Base-by-base conservation (phyloP, 2,113 vertebrate species). In the Emydocephalus ijimae region DNA sequence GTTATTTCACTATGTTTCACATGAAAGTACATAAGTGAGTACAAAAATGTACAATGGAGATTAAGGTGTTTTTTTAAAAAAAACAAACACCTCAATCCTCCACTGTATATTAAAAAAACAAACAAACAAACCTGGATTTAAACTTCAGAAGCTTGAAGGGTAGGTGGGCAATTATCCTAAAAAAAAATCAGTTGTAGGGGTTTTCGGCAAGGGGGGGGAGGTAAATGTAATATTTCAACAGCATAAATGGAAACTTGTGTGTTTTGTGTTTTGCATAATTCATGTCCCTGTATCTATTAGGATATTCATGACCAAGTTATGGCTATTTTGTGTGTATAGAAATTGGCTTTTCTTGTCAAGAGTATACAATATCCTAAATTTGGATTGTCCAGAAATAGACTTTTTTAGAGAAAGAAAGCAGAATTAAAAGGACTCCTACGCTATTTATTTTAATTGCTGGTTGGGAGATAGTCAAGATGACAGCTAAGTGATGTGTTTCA, bases 161-260 rank as follows among this genome's bases (percentile, higher is more conserved):
- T 81, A 9, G 4, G 23, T 45, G 54, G 10, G n/a, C 21, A 45
- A 43, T 29, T 81, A 8, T 39, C 29, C 5, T 23, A 18, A 15
- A 15, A 87, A 24, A 23, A 43, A 43, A n/a, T 81, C 85, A 34
- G 14, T 10, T 26, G 24, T 15, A 5, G 29, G 26, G 9, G 26
- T 1, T n/a, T 14, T 26, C 1, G 23, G 56, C 0, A 2, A 6
- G 43, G 24, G 34, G 2, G 2, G 56, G 11, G 2, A 39, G 34
- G 48, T n/a, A n/a, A 5, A 43, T 59, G 24, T 23, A 15, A 26
- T 20, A 61, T 54, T 54, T 18, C 85, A 87, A 14, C 11, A n/a
- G 45, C 10, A 52, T 10, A 61, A 34, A 50, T 64, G 43, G n/a
- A 56, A 86, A 11, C 23, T 50, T 3, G 6, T 39, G 39, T 39